Evolutionary conservation across 2,888 invertebrate species (phyloP).

Genomic region (Tinea trinotella): DNA sequence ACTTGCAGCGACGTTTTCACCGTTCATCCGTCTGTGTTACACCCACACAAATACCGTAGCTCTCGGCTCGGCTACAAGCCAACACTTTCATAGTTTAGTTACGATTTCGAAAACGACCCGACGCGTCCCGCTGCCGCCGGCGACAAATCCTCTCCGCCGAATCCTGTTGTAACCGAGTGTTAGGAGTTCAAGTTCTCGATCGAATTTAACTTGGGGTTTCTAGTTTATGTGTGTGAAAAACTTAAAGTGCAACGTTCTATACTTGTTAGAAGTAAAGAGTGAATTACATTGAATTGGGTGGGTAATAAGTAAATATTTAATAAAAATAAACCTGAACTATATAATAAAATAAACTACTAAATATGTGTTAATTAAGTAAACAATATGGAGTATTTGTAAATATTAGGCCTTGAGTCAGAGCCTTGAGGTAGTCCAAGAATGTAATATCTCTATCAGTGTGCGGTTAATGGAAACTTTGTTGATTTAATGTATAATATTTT

Average conservation of each 20-base stretch:
- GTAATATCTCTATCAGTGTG: background rate
- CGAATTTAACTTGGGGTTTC: conserved; percentile 22
- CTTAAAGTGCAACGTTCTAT: background rate
- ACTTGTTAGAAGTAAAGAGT: background rate
- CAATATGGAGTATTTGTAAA: background rate
- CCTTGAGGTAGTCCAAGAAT: conserved; percentile 11
- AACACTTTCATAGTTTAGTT: conserved; percentile 71
- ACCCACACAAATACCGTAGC: conserved; percentile 61
- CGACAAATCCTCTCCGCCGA: conserved; percentile 56
- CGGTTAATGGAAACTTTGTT: background rate
- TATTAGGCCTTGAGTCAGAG: background rate
- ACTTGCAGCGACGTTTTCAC: conserved; percentile 36
- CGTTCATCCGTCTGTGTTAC: conserved; percentile 13
- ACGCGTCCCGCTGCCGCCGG: conserved; percentile 71
- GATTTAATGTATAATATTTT: background rate
- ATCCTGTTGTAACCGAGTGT: conserved; percentile 22
- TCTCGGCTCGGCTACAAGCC: conserved; percentile 57
- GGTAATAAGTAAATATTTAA: background rate
- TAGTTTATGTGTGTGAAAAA: background rate
- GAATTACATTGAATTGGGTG: background rate
- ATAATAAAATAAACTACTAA: background rate
- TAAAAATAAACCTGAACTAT: background rate
- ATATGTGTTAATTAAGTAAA: background rate
- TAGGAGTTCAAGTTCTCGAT: conserved; percentile 28
- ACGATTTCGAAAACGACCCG: conserved; percentile 74